phyloP scores from a whole-genome alignment of 2,888 invertebrate genomes.

The Drosophila neotestacea region DNA sequence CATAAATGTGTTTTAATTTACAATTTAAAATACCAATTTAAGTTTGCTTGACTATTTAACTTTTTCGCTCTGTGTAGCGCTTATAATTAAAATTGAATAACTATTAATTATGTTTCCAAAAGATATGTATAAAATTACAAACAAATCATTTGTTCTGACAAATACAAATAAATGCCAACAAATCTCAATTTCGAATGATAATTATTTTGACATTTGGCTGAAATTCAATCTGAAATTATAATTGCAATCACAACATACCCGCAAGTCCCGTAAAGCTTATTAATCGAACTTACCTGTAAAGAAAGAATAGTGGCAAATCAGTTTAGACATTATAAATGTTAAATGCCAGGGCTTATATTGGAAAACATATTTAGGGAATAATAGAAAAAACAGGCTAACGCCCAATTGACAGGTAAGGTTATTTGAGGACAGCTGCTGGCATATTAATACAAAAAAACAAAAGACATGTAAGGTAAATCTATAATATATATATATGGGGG shows the following conservation, averaged over 20 bases:
- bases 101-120: neutral
- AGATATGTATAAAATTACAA: neutral
- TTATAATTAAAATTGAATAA: too few species aligned
- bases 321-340: conserved; percentile 3
- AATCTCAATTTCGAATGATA: neutral
- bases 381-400: conserved; percentile 31
- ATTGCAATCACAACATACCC: conserved; percentile 8
- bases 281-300: conserved; percentile 52
- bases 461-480: conserved; percentile 26
- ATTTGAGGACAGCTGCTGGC: conserved; percentile 52
- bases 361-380: conserved; percentile 21
- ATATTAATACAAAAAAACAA: conserved; percentile 64
- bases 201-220: neutral
- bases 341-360: conserved; percentile 13
- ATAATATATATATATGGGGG: conserved; percentile 15
- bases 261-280: neutral
- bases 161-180: neutral
- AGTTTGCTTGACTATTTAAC: too few species aligned
- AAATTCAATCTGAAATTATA: conserved; percentile 1
- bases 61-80: too few species aligned
- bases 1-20: too few species aligned
- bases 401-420: conserved; percentile 67
- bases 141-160: neutral
- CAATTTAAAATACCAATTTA: too few species aligned
- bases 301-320: conserved; percentile 4